Percentiles rank a stretch among this genome's conserved stretches.
Evolutionary conservation across 2,113 vertebrate genomes (phyloP).

Genomic region (Serilophus lunatus): DNA sequence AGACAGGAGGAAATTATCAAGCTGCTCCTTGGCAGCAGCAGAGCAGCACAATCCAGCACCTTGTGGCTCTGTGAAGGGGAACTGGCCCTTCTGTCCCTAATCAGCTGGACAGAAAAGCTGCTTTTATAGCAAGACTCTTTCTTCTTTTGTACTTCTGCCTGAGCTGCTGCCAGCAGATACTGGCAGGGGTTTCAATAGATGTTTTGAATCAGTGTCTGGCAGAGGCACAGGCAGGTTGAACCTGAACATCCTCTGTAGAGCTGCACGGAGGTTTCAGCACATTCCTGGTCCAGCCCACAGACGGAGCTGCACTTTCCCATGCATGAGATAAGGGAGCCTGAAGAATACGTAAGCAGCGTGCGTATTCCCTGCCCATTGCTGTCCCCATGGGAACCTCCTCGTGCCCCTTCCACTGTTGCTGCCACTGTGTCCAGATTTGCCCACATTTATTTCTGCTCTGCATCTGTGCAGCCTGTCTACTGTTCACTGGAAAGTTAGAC

Average conservation of each 20-base stretch:
- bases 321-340: neutral
- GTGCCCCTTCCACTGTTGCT: neutral
- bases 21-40: neutral
- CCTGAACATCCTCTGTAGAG: neutral
- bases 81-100: neutral
- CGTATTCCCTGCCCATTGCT: neutral
- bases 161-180: conserved; percentile 1
- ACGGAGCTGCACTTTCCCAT: neutral
- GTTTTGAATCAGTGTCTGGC: neutral
- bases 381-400: neutral
- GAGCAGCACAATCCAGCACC: neutral
- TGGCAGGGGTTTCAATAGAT: conserved; percentile 23
- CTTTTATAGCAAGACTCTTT: neutral
- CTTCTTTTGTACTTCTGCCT: neutral
- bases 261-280: neutral
- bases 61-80: neutral
- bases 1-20: neutral
- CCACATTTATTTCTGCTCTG: neutral
- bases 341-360: neutral
- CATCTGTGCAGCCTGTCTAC: neutral
- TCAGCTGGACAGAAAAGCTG: neutral
- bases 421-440: neutral
- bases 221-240: neutral
- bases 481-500: neutral
- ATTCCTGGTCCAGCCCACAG: neutral